Conservation (phyloP, 2,797 vertebrate species). For the Hoplostethus atlanticus region DNA sequence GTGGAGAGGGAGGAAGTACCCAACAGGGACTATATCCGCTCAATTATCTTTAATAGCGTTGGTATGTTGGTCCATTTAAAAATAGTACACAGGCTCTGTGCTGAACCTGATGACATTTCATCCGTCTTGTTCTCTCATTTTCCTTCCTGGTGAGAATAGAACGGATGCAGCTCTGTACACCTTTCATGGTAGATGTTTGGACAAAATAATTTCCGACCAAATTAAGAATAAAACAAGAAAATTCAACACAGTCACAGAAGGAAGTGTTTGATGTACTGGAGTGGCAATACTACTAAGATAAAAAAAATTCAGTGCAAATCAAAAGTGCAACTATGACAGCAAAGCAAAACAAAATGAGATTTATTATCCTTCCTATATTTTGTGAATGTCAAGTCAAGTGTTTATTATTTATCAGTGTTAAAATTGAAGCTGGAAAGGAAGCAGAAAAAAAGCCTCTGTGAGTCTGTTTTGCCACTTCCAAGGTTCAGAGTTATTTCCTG, state of each 20-base stretch:
- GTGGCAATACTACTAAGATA: too few relatives aligned
- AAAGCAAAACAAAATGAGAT: background rate
- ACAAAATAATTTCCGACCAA: background rate
- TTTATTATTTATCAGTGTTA: too few relatives aligned
- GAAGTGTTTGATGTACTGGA: background rate
- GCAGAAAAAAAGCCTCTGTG: too few relatives aligned
- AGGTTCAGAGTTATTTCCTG: too few relatives aligned
- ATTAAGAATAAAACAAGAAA: background rate
- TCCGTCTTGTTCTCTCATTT: constrained; percentile 9
- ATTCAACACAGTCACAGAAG: background rate
- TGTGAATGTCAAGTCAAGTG: too few relatives aligned
- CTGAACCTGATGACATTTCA: constrained; percentile 6
- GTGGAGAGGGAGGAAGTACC: constrained; percentile 27
- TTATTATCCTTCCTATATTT: too few relatives aligned
- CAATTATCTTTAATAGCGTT: constrained; percentile 51
- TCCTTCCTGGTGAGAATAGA: background rate
- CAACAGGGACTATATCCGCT: constrained; percentile 41
- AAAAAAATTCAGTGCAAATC: too few relatives aligned
- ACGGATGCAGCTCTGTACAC: too few relatives aligned
- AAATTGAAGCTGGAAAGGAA: too few relatives aligned
- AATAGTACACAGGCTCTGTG: constrained; percentile 4
- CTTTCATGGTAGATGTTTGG: too few relatives aligned
- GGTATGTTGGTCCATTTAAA: constrained; percentile 32
- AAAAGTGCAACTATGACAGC: too few relatives aligned
- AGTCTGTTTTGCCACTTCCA: too few relatives aligned